These are phyloP conservation scores for Trichomycterus rosablanca DNA, from an alignment of 2,113 vertebrate species.

Conservation along the genomic window DNA sequence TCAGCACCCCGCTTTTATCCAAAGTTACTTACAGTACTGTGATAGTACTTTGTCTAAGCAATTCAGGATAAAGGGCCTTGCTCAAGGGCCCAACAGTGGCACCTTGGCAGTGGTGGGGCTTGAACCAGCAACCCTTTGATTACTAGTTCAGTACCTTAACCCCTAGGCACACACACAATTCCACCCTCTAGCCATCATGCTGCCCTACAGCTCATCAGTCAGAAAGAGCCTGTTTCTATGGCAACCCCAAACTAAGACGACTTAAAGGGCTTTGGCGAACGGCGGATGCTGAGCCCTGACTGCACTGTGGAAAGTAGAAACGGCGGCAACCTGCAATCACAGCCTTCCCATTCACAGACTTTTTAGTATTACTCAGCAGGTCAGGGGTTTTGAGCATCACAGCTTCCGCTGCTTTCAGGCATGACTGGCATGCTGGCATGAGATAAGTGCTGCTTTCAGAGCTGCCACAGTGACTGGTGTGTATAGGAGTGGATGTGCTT, in stretches of 20 bases:
- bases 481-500: slow-evolving; percentile 32
- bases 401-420: slow-evolving; percentile 69
- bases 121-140: no score
- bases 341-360: slow-evolving; percentile 65
- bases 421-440: slow-evolving; percentile 70
- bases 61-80: no score
- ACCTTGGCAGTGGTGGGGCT: no score
- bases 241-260: slow-evolving; percentile 72
- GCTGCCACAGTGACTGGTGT: slow-evolving; percentile 59
- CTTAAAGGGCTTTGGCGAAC: slow-evolving; percentile 66
- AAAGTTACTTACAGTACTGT: no score
- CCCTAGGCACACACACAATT: slow-evolving; percentile 18
- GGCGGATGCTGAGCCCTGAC: slow-evolving; percentile 62
- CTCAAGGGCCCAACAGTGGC: no score
- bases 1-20: no score
- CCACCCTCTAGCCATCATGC: background rate
- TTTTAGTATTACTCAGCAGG: slow-evolving; percentile 74
- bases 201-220: slow-evolving; percentile 46
- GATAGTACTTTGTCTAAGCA: no score
- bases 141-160: no score
- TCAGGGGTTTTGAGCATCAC: slow-evolving; percentile 72
- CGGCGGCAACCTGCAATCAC: slow-evolving; percentile 70
- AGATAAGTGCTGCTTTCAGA: slow-evolving; percentile 69
- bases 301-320: slow-evolving; percentile 65
- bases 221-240: slow-evolving; percentile 64